phyloP scores from a whole-genome alignment of 2,797 vertebrate genomes.

The Crocodylus rhombifer region DNA sequence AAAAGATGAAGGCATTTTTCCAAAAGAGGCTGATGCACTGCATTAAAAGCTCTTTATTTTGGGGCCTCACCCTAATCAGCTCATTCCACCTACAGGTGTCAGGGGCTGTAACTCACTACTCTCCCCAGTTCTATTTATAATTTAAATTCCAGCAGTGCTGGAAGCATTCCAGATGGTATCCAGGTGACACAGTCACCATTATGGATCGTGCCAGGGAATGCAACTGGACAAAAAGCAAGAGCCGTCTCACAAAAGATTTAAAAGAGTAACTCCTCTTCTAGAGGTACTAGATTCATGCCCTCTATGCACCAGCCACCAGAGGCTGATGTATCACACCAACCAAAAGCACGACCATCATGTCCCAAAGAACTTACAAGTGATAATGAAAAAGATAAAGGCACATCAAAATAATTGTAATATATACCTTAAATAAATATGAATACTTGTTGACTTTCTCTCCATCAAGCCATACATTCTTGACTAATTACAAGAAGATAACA shows the following conservation, averaged over 20 bases:
- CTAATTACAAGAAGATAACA: background rate
- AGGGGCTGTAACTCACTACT: background rate
- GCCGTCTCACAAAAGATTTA: background rate
- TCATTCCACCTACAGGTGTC: background rate
- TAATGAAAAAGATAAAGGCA: background rate
- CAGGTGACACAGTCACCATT: background rate
- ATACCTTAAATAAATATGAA: background rate
- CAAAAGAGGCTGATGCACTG: too few relatives aligned
- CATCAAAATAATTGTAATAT: background rate
- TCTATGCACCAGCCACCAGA: background rate
- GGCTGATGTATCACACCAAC: background rate
- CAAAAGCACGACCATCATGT: background rate
- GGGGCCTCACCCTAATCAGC: too few relatives aligned
- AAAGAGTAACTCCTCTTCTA: background rate
- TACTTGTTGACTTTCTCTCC: background rate
- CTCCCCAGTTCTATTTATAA: background rate
- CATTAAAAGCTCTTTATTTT: background rate
- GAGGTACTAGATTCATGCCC: background rate
- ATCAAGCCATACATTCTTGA: background rate
- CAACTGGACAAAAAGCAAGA: background rate
- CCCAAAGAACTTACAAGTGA: background rate
- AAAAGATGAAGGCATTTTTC: background rate
- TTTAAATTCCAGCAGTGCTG: background rate
- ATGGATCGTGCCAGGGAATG: background rate
- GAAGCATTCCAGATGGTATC: background rate